Conservation (phyloP, 2,797 vertebrate species). For the Tragopan temminckii region DNA sequence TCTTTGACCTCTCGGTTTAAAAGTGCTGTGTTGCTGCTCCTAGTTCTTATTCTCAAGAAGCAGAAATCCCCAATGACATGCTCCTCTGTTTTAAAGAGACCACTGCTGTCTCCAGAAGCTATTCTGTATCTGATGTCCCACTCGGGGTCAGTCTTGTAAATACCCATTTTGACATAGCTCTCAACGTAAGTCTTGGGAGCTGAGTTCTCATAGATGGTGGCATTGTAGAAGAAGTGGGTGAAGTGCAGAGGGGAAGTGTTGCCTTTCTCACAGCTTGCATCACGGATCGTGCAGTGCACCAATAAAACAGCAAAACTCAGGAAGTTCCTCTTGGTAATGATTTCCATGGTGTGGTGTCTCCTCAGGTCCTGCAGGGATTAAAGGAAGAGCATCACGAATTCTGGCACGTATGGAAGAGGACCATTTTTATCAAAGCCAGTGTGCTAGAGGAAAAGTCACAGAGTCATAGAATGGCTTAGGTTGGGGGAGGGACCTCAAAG, state of each 20-base stretch:
- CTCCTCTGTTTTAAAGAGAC: constrained; percentile 91
- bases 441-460: not conserved
- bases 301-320: constrained; percentile 71
- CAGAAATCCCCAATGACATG: constrained; percentile 92
- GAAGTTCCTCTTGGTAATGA: constrained; percentile 44
- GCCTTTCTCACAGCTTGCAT: constrained; percentile 77
- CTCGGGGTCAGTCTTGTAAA: constrained; percentile 82
- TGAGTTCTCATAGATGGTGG: constrained; percentile 94
- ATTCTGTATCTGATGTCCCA: constrained; percentile 90
- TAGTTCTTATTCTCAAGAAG: constrained; percentile 93
- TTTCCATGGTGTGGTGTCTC: constrained; percentile 76
- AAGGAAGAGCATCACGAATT: not conserved
- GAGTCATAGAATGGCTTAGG: too few relatives aligned
- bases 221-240: constrained; percentile 92
- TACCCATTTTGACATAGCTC: constrained; percentile 91
- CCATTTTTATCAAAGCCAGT: not conserved
- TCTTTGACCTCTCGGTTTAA: constrained; percentile 95
- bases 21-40: constrained; percentile 88
- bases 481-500: too few relatives aligned
- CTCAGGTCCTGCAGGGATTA: constrained; percentile 42
- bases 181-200: constrained; percentile 92
- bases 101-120: constrained; percentile 87
- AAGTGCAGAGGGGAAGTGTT: constrained; percentile 85
- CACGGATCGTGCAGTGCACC: constrained; percentile 73
- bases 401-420: not conserved